A percentile compares a stretch with the other conserved stretches of the same genome.
These are phyloP conservation scores for Phyllotreta cruciferae DNA, from an alignment of 2,888 invertebrate genomes.

Conservation along the genomic window DNA sequence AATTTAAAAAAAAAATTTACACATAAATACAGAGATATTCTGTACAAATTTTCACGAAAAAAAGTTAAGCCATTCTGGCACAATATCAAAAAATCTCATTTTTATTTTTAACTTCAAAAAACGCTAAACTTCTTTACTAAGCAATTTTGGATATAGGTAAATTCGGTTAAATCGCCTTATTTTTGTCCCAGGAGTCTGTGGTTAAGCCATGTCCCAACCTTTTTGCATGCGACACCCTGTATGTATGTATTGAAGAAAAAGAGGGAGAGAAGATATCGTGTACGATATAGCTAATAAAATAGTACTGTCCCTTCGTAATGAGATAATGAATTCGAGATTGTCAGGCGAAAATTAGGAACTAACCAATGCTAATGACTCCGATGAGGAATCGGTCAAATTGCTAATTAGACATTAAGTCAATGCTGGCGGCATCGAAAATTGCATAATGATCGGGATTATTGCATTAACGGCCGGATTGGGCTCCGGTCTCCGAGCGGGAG, in stretches of 20 bases:
- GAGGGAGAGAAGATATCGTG: background rate
- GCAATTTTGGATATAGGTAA: too few relatives aligned
- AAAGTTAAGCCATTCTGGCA: too few relatives aligned
- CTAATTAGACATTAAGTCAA: constrained; percentile 36
- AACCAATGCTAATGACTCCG: constrained; percentile 18
- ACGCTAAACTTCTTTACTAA: too few relatives aligned
- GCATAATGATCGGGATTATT: constrained; percentile 37
- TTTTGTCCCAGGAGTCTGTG: too few relatives aligned
- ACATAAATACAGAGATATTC: too few relatives aligned
- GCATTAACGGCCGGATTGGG: constrained; percentile 27
- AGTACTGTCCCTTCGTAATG: background rate
- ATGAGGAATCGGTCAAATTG: constrained; percentile 33
- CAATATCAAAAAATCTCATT: too few relatives aligned
- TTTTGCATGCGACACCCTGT: too few relatives aligned
- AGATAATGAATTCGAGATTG: constrained; percentile 17
- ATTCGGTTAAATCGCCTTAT: too few relatives aligned
- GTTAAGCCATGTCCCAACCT: too few relatives aligned
- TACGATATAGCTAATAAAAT: background rate
- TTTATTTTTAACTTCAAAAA: too few relatives aligned
- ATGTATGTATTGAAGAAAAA: background rate
- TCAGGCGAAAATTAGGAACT: constrained; percentile 10
- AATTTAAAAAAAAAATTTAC: too few relatives aligned
- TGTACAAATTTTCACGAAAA: too few relatives aligned
- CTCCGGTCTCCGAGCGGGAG: constrained; percentile 24
- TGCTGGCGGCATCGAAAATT: constrained; percentile 33